phyloP scores from a whole-genome alignment of 2,113 vertebrate genomes.

The Perccottus glenii region DNA sequence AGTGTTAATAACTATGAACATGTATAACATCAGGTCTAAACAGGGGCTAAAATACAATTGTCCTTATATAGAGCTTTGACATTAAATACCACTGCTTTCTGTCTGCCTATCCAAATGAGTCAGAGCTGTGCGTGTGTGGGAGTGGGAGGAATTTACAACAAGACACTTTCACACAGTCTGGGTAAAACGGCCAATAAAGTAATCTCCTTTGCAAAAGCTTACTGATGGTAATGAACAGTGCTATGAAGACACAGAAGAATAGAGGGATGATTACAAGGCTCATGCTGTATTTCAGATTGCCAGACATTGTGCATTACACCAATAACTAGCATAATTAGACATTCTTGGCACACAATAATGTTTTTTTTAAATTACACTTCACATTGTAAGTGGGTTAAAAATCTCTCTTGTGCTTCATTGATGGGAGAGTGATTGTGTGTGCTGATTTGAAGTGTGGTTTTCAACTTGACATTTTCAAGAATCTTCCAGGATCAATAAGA shows the following conservation, averaged over 20 bases:
- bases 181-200: slow-evolving; percentile 45
- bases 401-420: slow-evolving; percentile 27
- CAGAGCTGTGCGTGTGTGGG: neutral
- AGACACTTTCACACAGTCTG: slow-evolving; percentile 20
- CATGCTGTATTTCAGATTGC: slow-evolving; percentile 47
- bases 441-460: slow-evolving; percentile 42
- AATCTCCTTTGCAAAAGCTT: slow-evolving; percentile 33
- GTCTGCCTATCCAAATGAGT: neutral
- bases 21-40: too few species aligned
- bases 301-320: slow-evolving; percentile 44
- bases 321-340: slow-evolving; percentile 70
- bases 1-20: too few species aligned
- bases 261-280: slow-evolving; percentile 55
- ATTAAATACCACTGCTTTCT: neutral
- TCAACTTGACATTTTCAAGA: slow-evolving; percentile 75
- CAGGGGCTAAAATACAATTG: neutral
- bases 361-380: slow-evolving; percentile 61
- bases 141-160: slow-evolving; percentile 14
- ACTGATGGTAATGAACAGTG: slow-evolving; percentile 56
- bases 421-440: neutral
- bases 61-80: neutral
- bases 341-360: slow-evolving; percentile 51
- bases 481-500: slow-evolving; percentile 73
- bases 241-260: slow-evolving; percentile 52
- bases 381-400: slow-evolving; percentile 34